phyloP scores from a whole-genome alignment of 2,113 vertebrate genomes.

The Aegithalos caudatus region DNA sequence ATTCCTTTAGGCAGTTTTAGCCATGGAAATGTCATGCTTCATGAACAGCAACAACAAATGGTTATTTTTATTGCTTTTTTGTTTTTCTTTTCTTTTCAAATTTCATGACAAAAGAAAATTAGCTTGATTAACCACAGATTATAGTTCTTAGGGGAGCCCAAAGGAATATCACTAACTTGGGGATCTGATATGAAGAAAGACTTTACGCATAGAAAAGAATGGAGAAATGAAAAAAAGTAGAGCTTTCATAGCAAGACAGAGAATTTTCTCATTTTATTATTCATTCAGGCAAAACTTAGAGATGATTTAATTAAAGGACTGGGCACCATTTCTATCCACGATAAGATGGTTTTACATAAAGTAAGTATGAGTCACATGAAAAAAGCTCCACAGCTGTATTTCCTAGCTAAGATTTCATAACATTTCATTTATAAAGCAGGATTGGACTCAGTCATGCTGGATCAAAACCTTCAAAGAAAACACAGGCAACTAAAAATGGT shows the following conservation, averaged over 20 bases:
- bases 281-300: conserved; percentile 41
- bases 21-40: conserved; percentile 49
- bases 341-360: conserved; percentile 37
- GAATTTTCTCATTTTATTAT: conserved; percentile 51
- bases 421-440: not conserved
- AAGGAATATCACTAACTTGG: conserved; percentile 20
- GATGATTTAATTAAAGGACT: conserved; percentile 52
- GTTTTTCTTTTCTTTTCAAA: conserved; percentile 4
- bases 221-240: not conserved
- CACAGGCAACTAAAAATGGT: not conserved
- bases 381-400: not conserved
- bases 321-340: not conserved
- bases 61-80: conserved; percentile 48
- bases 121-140: conserved; percentile 48
- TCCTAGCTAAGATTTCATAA: not conserved
- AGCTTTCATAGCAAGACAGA: not conserved
- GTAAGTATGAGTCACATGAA: not conserved
- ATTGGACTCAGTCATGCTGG: too few species aligned
- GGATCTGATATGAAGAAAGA: conserved; percentile 11
- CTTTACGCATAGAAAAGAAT: not conserved
- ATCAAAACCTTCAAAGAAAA: not conserved
- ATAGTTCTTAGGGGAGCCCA: conserved; percentile 44
- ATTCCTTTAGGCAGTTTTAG: conserved; percentile 61
- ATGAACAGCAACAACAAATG: conserved; percentile 34
- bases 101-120: conserved; percentile 51